Conservation (phyloP, 2,797 vertebrate genomes). For the Chelon labrosus region DNA sequence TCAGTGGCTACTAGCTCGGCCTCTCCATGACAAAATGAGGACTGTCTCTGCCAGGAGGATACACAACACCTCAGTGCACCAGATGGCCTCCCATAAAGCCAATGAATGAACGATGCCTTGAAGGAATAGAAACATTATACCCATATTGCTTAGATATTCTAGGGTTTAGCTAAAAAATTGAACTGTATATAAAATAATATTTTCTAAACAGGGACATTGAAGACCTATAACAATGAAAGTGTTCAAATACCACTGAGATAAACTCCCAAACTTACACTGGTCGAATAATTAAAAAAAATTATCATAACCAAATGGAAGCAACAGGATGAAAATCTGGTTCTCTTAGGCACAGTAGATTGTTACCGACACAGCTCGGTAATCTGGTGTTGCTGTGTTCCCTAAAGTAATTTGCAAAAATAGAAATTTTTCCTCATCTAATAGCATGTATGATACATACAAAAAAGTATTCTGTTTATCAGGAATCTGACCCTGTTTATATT, state of each 20-base stretch:
- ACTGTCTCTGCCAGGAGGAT: constrained; percentile 34
- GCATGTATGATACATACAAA: constrained; percentile 13
- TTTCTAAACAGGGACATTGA: no score
- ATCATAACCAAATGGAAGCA: not conserved
- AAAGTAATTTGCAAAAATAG: constrained; percentile 13
- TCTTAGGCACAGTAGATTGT: constrained; percentile 9
- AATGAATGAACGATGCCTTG: constrained; percentile 13
- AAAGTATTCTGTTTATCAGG: not conserved
- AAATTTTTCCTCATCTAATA: constrained; percentile 15
- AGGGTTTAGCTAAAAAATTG: not conserved
- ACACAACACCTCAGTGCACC: constrained; percentile 45
- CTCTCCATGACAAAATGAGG: constrained; percentile 45
- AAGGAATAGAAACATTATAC: constrained; percentile 6
- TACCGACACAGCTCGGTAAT: constrained; percentile 30
- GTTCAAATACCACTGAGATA: no score
- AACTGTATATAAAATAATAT: not conserved
- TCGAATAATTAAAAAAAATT: not conserved
- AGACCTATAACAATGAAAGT: no score
- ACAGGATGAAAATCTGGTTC: constrained; percentile 8
- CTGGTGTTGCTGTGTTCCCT: constrained; percentile 13
- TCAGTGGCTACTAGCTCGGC: constrained; percentile 28
- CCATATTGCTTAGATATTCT: not conserved
- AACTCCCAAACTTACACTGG: no score
- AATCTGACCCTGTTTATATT: constrained; percentile 1
- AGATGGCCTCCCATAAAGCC: constrained; percentile 51